Evolutionary conservation across 2,888 invertebrate species (phyloP).

Genomic region (Phalera bucephala): DNA sequence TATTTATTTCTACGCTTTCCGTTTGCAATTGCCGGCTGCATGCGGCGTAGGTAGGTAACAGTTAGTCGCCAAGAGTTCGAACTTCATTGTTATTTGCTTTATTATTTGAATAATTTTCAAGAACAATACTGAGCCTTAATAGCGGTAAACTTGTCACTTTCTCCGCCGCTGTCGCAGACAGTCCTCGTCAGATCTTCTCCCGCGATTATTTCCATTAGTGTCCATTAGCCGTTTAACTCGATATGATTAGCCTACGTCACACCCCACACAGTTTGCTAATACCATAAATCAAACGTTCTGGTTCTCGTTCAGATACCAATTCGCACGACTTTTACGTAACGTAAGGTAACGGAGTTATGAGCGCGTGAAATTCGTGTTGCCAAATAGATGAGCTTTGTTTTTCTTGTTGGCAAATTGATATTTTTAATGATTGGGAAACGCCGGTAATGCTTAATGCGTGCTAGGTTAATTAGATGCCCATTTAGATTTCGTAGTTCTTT

Average conservation of each 20-base stretch:
- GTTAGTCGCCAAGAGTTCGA: too few relatives aligned
- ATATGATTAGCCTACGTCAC: constrained; percentile 76
- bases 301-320: constrained; percentile 31
- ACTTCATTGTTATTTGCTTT: too few relatives aligned
- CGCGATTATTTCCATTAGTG: constrained; percentile 77
- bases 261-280: constrained; percentile 47
- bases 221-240: constrained; percentile 79
- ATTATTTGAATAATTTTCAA: too few relatives aligned
- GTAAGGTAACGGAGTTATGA: constrained; percentile 29
- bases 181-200: constrained; percentile 69
- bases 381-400: constrained; percentile 38
- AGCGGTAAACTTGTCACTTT: constrained; percentile 68
- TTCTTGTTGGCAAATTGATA: constrained; percentile 20
- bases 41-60: too few relatives aligned
- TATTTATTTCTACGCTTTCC: too few relatives aligned
- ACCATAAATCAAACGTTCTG: constrained; percentile 65
- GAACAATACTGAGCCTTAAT: constrained; percentile 23
- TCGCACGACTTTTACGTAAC: constrained; percentile 53
- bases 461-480: constrained; percentile 3
- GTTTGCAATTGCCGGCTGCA: too few relatives aligned
- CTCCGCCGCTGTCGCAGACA: constrained; percentile 56
- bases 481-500: neutral
- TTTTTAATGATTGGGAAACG: constrained; percentile 19
- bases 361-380: constrained; percentile 40
- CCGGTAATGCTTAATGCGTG: constrained; percentile 16